Percentiles rank a stretch among this genome's conserved stretches.
Conservation (phyloP, 2,888 invertebrate species). For the Neoascia interrupta region DNA sequence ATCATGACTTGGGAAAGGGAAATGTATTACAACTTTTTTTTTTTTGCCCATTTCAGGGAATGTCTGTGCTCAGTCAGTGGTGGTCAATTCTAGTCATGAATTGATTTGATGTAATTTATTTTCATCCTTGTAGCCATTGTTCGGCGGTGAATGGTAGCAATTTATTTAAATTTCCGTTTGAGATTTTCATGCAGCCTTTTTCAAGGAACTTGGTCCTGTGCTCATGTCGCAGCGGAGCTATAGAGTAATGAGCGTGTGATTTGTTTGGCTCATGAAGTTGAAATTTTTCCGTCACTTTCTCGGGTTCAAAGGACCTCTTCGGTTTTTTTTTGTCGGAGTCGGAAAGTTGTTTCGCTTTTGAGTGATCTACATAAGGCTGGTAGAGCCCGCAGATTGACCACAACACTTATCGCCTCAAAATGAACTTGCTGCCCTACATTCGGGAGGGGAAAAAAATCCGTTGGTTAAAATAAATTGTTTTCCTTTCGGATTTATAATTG, state of each 20-base stretch:
- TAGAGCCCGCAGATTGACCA: too few species aligned
- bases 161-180: not conserved
- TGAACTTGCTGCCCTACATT: not conserved
- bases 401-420: too few species aligned
- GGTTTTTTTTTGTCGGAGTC: too few species aligned
- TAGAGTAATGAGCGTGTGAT: conserved; percentile 46
- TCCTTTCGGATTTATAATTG: too few species aligned
- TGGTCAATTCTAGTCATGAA: conserved; percentile 44
- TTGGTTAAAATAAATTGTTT: not conserved
- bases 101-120: conserved; percentile 50
- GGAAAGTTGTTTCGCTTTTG: too few species aligned
- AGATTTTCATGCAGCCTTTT: conserved; percentile 16
- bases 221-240: too few species aligned
- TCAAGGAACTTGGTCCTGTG: conserved; percentile 7
- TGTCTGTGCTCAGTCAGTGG: conserved; percentile 1
- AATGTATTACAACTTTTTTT: too few species aligned
- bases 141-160: conserved; percentile 12
- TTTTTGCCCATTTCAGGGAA: too few species aligned
- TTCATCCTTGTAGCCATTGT: not conserved
- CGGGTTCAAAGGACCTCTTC: too few species aligned
- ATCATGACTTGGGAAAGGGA: too few species aligned
- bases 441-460: not conserved
- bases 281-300: too few species aligned
- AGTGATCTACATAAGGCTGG: too few species aligned
- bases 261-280: conserved; percentile 33